These are phyloP conservation scores for Forbesichthys agassizii DNA, from an alignment of 2,113 vertebrate genomes.

Conservation along the genomic window DNA sequence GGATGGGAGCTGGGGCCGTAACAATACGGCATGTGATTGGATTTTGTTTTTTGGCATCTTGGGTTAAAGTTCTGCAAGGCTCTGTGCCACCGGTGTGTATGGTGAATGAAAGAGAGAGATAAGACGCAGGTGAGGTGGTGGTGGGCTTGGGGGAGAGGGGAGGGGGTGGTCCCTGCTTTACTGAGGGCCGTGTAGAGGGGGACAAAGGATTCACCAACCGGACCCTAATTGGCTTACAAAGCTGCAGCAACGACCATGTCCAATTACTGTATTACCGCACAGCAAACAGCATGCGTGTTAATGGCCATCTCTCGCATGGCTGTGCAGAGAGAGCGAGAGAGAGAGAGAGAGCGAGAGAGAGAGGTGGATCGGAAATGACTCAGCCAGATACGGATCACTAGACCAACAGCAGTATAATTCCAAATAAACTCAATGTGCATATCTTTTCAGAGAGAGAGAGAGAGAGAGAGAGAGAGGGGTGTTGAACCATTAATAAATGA, in stretches of 20 bases:
- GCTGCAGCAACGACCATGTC: slow-evolving; percentile 60
- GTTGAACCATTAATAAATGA: slow-evolving; percentile 7
- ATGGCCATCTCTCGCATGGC: slow-evolving; percentile 29
- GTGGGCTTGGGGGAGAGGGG: not conserved
- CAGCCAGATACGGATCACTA: slow-evolving; percentile 15
- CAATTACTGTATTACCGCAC: slow-evolving; percentile 47
- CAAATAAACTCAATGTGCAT: too few relatives aligned
- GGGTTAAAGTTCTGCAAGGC: not conserved
- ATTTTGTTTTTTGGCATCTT: slow-evolving; percentile 18
- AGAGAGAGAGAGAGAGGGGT: too few relatives aligned
- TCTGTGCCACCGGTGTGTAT: not conserved
- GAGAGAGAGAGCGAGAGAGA: slow-evolving; percentile 4
- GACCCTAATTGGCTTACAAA: slow-evolving; percentile 65
- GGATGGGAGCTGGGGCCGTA: slow-evolving; percentile 1
- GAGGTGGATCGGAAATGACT: slow-evolving; percentile 19
- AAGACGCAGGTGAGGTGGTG: slow-evolving; percentile 6
- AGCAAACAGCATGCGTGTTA: slow-evolving; percentile 48
- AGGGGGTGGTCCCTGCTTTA: slow-evolving; percentile 27
- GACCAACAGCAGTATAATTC: too few relatives aligned
- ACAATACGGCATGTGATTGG: slow-evolving; percentile 3
- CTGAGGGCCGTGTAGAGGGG: slow-evolving; percentile 23
- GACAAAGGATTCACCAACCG: slow-evolving; percentile 35
- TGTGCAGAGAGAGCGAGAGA: slow-evolving; percentile 6
- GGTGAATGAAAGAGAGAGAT: slow-evolving; percentile 3
- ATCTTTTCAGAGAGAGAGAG: too few relatives aligned